These are phyloP conservation scores for Lordiphosa mommai DNA, from an alignment of 1,140 invertebrate genomes.

Conservation along the genomic window DNA sequence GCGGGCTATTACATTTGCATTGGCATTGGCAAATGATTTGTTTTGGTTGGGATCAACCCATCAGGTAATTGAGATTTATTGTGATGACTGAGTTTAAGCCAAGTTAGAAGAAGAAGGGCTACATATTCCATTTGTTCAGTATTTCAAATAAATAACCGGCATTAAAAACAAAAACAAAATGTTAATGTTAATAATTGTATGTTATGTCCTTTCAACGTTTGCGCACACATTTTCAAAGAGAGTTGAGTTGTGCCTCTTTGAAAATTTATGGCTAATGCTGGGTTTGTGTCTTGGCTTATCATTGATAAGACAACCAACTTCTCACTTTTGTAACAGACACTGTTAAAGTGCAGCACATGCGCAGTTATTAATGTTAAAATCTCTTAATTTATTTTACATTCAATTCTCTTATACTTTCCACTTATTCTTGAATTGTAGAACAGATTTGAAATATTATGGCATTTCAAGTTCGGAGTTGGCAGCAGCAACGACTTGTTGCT, in stretches of 20 bases:
- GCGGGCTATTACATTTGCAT: slow-evolving; percentile 17
- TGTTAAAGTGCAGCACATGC: background rate
- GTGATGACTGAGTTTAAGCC: slow-evolving; percentile 6
- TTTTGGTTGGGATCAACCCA: background rate
- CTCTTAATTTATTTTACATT: no score
- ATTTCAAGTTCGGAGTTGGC: no score
- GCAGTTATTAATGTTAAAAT: no score
- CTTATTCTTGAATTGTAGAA: no score
- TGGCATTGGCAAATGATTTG: slow-evolving; percentile 37
- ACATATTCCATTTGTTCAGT: slow-evolving; percentile 5
- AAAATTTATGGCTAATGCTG: slow-evolving; percentile 10
- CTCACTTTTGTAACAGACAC: no score
- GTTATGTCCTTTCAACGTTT: background rate
- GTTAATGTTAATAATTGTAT: background rate
- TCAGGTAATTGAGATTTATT: slow-evolving; percentile 32
- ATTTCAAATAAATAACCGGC: slow-evolving; percentile 16
- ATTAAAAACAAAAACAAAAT: background rate
- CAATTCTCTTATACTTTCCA: no score
- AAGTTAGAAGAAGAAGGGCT: slow-evolving; percentile 14
- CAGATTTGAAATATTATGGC: no score
- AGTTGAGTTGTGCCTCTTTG: no score
- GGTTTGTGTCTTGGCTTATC: slow-evolving; percentile 13
- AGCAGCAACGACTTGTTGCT: no score
- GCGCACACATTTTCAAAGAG: background rate
- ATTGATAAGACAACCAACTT: no score